Conservation (phyloP, 2,888 invertebrate species). For the Theristus sp. region DNA sequence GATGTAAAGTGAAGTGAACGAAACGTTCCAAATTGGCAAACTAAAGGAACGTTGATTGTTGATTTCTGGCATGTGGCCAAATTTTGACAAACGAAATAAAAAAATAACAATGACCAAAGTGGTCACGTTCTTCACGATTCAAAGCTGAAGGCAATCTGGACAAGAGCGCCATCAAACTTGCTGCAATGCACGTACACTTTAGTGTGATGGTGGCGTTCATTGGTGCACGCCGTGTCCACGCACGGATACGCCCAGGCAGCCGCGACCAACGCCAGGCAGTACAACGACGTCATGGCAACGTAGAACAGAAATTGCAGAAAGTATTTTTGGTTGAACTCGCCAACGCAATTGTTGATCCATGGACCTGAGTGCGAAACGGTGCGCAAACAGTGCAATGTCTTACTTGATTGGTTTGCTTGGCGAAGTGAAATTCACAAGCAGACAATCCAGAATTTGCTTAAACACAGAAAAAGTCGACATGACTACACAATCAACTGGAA, state of each 20-base stretch:
- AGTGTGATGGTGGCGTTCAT: slow-evolving; percentile 17
- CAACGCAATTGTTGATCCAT: slow-evolving; percentile 76
- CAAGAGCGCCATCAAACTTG: too few species aligned
- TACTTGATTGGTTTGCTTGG: too few species aligned
- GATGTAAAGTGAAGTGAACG: too few species aligned
- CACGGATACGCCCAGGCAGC: slow-evolving; percentile 19
- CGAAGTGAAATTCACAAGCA: neutral
- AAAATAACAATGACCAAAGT: too few species aligned
- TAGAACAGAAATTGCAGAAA: slow-evolving; percentile 55
- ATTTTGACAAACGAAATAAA: too few species aligned
- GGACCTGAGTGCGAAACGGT: slow-evolving; percentile 14
- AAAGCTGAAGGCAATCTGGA: too few species aligned
- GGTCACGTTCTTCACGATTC: too few species aligned
- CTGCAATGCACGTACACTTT: slow-evolving; percentile 22
- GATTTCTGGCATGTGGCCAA: too few species aligned
- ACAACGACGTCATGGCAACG: neutral
- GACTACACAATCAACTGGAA: neutral
- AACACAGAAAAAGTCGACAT: neutral
- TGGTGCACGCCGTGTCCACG: slow-evolving; percentile 10
- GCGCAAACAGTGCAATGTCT: neutral
- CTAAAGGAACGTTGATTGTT: too few species aligned
- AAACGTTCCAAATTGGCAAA: too few species aligned
- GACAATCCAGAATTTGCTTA: neutral
- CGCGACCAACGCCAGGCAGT: slow-evolving; percentile 14
- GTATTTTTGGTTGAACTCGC: slow-evolving; percentile 74